phyloP scores from a whole-genome alignment of 1,140 invertebrate species.

The Adelges cooleyi region DNA sequence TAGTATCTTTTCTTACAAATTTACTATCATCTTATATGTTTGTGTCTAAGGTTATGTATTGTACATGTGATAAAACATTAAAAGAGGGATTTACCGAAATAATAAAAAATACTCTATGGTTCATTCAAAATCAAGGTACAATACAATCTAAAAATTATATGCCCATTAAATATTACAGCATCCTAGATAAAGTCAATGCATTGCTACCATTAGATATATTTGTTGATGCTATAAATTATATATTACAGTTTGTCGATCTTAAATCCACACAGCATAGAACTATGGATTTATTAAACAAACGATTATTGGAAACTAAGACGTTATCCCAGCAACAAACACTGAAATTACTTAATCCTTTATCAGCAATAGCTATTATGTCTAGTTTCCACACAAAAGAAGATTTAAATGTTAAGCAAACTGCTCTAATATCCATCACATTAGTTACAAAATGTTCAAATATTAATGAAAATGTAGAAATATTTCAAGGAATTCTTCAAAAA shows the following conservation, averaged over 20 bases:
- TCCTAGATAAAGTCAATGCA: constrained; percentile 44
- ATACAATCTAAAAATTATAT: background rate
- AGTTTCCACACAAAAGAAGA: constrained; percentile 37
- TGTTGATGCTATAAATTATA: constrained; percentile 55
- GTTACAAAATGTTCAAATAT: constrained; percentile 41
- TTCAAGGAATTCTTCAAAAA: constrained; percentile 26
- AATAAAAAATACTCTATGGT: constrained; percentile 22
- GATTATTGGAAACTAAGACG: constrained; percentile 50
- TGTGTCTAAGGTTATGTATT: constrained; percentile 24
- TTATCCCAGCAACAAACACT: constrained; percentile 41
- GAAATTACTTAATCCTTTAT: constrained; percentile 48
- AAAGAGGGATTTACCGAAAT: constrained; percentile 20
- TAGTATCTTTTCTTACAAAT: constrained; percentile 17
- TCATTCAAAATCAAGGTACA: constrained; percentile 5
- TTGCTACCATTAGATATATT: constrained; percentile 66
- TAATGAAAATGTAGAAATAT: constrained; percentile 24
- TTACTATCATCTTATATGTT: constrained; percentile 14
- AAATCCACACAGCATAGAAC: constrained; percentile 59
- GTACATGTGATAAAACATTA: constrained; percentile 2
- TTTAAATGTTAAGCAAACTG: constrained; percentile 55
- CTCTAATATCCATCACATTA: constrained; percentile 66
- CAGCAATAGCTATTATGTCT: constrained; percentile 44
- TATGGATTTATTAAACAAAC: constrained; percentile 69
- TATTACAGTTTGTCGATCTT: constrained; percentile 54
- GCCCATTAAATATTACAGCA: constrained; percentile 21